phyloP scores from a whole-genome alignment of 2,888 invertebrate species.

The Plagodis dolabraria region DNA sequence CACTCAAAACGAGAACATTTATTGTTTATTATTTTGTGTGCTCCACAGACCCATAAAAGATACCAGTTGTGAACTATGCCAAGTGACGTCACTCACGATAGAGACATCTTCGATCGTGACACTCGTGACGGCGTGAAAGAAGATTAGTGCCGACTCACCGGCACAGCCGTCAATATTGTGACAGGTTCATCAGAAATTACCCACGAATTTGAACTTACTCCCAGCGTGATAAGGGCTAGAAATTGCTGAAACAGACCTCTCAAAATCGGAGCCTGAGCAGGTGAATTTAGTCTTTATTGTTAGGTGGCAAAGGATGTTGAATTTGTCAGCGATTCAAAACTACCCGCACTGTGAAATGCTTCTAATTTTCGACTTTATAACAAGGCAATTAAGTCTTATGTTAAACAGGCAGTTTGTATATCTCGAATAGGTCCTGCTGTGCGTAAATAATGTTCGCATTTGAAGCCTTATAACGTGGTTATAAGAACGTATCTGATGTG shows the following conservation, averaged over 20 bases:
- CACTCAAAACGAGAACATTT: neutral
- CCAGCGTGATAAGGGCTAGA: too few relatives aligned
- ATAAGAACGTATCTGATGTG: slow-evolving; percentile 10
- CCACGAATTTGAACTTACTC: slow-evolving; percentile 4
- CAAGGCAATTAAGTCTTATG: slow-evolving; percentile 2
- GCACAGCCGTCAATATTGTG: slow-evolving; percentile 19
- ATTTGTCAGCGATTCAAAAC: slow-evolving; percentile 8
- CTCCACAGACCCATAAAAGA: slow-evolving; percentile 23
- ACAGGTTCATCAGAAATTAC: slow-evolving; percentile 16
- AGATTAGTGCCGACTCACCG: slow-evolving; percentile 24
- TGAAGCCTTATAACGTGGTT: slow-evolving; percentile 7
- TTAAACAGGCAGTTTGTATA: slow-evolving; percentile 7
- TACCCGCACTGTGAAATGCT: slow-evolving; percentile 16
- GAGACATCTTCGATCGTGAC: slow-evolving; percentile 27
- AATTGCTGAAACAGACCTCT: neutral
- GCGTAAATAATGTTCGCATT: slow-evolving; percentile 16
- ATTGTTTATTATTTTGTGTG: slow-evolving; percentile 16
- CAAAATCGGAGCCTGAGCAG: neutral
- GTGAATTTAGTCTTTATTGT: slow-evolving; percentile 12
- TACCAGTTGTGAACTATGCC: slow-evolving; percentile 20
- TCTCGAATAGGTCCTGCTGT: slow-evolving; percentile 17
- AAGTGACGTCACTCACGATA: slow-evolving; percentile 8
- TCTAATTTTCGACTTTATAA: slow-evolving; percentile 11
- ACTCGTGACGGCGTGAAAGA: slow-evolving; percentile 20
- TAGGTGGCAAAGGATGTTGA: neutral